Evolutionary conservation across 2,113 vertebrate genomes (phyloP).

Genomic region (Paratilapia polleni): DNA sequence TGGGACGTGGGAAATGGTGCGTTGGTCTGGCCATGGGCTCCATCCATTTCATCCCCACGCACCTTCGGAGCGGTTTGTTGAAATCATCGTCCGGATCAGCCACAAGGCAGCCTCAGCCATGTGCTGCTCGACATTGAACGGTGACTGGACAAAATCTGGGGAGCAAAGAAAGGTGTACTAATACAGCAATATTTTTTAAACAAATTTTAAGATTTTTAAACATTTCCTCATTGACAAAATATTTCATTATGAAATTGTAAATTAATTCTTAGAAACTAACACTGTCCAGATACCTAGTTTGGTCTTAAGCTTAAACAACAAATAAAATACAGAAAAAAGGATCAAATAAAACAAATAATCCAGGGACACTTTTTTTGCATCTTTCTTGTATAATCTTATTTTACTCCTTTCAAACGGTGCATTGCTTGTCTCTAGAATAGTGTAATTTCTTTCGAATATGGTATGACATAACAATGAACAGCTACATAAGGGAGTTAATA

Average conservation of each 20-base stretch:
- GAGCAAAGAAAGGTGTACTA: not conserved
- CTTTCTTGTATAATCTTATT: not conserved
- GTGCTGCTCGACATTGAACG: constrained; percentile 59
- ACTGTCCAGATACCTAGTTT: not conserved
- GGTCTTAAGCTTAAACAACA: not conserved
- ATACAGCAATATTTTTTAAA: not conserved
- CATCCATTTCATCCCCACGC: constrained; percentile 73
- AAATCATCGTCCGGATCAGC: constrained; percentile 68
- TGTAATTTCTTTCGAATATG: not conserved
- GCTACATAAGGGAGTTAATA: not conserved
- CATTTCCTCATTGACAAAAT: not conserved
- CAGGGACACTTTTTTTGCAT: not conserved
- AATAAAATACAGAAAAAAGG: not conserved
- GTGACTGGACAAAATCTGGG: constrained; percentile 37
- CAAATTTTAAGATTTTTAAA: not conserved
- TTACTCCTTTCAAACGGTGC: not conserved
- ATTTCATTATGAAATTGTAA: not conserved
- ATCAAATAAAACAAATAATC: not conserved
- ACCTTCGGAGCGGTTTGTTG: constrained; percentile 54
- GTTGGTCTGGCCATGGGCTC: constrained; percentile 64
- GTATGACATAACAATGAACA: not conserved
- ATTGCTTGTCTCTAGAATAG: not conserved
- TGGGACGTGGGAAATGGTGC: constrained; percentile 67
- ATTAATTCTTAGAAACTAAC: not conserved
- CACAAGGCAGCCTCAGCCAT: constrained; percentile 62